Evolutionary conservation across 2,113 vertebrate species (phyloP), one percentile per base, ranked within the genome.

Genomic region (Lagopus leucura): DNA sequence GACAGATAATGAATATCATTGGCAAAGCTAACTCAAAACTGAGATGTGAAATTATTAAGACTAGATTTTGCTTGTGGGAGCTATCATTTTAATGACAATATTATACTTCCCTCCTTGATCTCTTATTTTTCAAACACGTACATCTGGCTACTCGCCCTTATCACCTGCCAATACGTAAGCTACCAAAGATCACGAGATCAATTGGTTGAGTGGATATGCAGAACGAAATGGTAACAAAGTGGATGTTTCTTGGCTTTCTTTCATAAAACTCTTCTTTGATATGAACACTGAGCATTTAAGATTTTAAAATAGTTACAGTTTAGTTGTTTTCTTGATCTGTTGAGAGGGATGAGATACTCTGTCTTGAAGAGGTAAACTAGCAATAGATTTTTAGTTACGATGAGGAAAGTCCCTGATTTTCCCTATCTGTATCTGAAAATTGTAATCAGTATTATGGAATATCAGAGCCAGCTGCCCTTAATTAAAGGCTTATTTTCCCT

Each of bases 401-500:
- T 24, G 16, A 77, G 50, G 30, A 86, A 90, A 60, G 2, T 1
- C 19, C 27, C 38, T 38, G 4, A 25, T 80, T 73, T 91, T 89
- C 25, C 27, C 0, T 70, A 9, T 71, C 36, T 86, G n/a, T 64
- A 54, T 36, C 25, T 73, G 61, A 86, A 97, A 89, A 18, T 45
- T 32, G 21, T 2, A 25, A 55, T 54, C 74, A 86, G 50, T 71
- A 83, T 65, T 70, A 47, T 7, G 24, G n/a, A 66, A 21, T 20
- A 54, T 17, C 30, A 63, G n/a, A 50, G 48, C 50, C 83, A 87
- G 47, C 66, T 93, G 90, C 36, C 91, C 93, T 89, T 66, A 95
- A 93, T 93, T 92, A 94, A 87, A 89, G 89, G 70, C 65, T 94
- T 92, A 92, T 89, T 83, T 92, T 82, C 30, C 61, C 64, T 50